These are phyloP conservation scores for Sialis fuliginosa DNA, from an alignment of 2,888 invertebrate genomes.

Conservation along the genomic window DNA sequence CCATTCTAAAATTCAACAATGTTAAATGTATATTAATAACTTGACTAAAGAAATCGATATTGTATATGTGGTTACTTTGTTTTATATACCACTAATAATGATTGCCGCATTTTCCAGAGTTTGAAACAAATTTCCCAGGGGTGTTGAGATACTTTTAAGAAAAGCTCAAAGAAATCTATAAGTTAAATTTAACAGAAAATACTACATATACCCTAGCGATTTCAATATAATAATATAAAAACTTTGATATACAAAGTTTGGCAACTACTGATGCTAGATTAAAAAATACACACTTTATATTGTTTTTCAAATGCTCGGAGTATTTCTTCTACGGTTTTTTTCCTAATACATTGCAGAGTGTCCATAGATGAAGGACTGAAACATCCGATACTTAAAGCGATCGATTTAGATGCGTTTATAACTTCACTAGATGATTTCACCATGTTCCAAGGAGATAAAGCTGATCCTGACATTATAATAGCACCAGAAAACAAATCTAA, in stretches of 20 bases:
- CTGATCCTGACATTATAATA: constrained; percentile 47
- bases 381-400: constrained; percentile 37
- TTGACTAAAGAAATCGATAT: no score
- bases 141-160: no score
- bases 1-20: constrained; percentile 26
- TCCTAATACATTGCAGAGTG: constrained; percentile 41
- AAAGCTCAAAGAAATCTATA: no score
- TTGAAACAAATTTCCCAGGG: no score
- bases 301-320: constrained; percentile 36
- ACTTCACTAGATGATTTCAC: constrained; percentile 21
- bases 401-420: constrained; percentile 31
- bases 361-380: constrained; percentile 26
- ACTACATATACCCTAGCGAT: no score
- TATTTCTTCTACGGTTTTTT: constrained; percentile 39
- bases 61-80: no score
- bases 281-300: constrained; percentile 21
- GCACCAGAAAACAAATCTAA: constrained; percentile 44
- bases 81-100: no score
- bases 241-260: neutral
- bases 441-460: constrained; percentile 26
- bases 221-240: neutral
- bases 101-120: no score
- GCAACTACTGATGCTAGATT: no score
- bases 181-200: no score
- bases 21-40: no score